phyloP scores from a whole-genome alignment of 2,113 vertebrate genomes.

The Vanacampus margaritifer region DNA sequence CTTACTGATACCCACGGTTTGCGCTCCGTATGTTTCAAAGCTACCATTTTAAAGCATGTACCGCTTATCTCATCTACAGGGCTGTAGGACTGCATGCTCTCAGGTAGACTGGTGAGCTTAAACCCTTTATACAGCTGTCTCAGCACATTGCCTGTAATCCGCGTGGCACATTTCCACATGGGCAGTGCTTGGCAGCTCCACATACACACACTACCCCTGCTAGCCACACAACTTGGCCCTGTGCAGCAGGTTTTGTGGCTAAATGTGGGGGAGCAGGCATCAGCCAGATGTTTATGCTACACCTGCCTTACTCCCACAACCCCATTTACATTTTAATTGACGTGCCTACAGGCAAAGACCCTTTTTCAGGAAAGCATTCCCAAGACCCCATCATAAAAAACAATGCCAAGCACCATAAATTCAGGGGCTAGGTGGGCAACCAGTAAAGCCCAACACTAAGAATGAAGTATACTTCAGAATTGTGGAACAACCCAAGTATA shows the following conservation, averaged over 20 bases:
- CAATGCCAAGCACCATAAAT: constrained; percentile 34
- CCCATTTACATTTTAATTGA: constrained; percentile 66
- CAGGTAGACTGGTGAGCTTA: constrained; percentile 36
- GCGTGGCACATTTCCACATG: constrained; percentile 51
- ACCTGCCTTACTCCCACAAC: constrained; percentile 46
- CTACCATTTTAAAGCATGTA: constrained; percentile 31
- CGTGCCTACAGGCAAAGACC: constrained; percentile 39
- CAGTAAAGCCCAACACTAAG: constrained; percentile 25
- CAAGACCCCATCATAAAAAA: constrained; percentile 42
- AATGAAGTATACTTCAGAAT: constrained; percentile 3
- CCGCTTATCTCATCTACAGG: constrained; percentile 37
- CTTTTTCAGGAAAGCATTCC: constrained; percentile 40
- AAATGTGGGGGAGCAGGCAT: constrained; percentile 49
- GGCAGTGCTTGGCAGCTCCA: constrained; percentile 44
- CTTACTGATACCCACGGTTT: background rate
- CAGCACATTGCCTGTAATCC: constrained; percentile 59
- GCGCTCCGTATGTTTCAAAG: background rate
- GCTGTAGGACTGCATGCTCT: constrained; percentile 30
- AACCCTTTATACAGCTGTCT: constrained; percentile 58
- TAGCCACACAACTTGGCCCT: constrained; percentile 48
- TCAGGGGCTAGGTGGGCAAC: constrained; percentile 29
- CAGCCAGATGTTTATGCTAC: constrained; percentile 64
- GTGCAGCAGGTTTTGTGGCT: constrained; percentile 45
- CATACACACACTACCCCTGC: constrained; percentile 47
- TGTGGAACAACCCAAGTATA: background rate